A percentile compares a stretch with the other conserved stretches of the same genome.
Evolutionary conservation across 2,113 vertebrate genomes (phyloP).

Genomic region (Cyphomyrus discorhynchus): DNA sequence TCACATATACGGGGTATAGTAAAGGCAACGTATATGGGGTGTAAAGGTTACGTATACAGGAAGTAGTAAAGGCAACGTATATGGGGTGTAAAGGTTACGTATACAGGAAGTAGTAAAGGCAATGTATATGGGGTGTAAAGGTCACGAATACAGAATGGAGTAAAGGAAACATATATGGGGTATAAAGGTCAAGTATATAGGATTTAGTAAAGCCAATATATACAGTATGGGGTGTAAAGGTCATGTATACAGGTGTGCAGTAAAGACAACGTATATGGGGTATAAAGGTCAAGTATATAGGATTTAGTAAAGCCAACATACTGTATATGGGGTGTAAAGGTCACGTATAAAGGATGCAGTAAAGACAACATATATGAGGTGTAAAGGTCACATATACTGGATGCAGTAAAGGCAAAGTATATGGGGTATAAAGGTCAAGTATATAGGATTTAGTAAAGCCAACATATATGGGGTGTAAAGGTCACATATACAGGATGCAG

Average conservation of each 20-base stretch:
- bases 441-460: background rate
- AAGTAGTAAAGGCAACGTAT: too few species aligned
- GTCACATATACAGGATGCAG: too few species aligned
- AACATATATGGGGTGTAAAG: background rate
- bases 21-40: background rate
- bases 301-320: accelerated
- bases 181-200: background rate
- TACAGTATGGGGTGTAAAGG: background rate
- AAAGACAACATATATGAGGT: too few species aligned
- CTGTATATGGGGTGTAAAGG: background rate
- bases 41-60: too few species aligned
- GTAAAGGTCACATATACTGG: background rate
- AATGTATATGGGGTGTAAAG: background rate
- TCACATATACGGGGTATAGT: background rate
- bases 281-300: background rate
- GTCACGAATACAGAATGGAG: background rate
- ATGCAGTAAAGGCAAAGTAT: background rate
- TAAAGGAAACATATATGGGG: background rate
- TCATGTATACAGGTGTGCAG: too few species aligned
- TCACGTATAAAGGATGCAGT: too few species aligned
- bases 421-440: background rate
- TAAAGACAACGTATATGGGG: too few species aligned
- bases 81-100: too few species aligned
- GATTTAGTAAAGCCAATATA: accelerated
- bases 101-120: too few species aligned